Conservation (phyloP, 2,113 vertebrate species). For the Ailuropoda melanoleuca region DNA sequence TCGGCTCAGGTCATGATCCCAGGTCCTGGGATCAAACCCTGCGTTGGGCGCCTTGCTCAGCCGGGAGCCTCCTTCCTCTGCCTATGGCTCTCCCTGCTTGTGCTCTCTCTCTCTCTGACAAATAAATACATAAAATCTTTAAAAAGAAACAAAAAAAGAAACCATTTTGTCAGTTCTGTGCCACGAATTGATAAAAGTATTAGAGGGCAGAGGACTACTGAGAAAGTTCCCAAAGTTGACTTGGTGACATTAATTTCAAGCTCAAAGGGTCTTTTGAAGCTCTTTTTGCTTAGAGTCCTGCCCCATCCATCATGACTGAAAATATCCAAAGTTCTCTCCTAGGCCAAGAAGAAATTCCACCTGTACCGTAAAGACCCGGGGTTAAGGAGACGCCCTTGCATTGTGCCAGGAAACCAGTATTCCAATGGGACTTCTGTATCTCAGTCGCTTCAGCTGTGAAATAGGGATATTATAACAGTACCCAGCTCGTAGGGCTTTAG, state of each 20-base stretch:
- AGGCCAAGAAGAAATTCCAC: neutral
- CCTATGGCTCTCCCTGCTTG: too few relatives aligned
- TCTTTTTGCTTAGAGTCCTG: neutral
- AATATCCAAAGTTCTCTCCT: neutral
- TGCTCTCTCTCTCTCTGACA: too few relatives aligned
- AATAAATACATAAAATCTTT: too few relatives aligned
- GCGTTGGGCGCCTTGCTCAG: too few relatives aligned
- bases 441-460: neutral
- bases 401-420: neutral
- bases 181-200: neutral
- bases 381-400: neutral
- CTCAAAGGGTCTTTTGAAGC: neutral
- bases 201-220: neutral
- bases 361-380: neutral
- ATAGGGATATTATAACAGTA: neutral
- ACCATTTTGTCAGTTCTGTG: neutral
- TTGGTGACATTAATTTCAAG: neutral
- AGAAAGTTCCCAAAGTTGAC: neutral
- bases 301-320: neutral
- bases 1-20: too few relatives aligned
- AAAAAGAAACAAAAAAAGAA: too few relatives aligned
- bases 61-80: too few relatives aligned
- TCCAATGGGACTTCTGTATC: neutral
- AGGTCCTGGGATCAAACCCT: too few relatives aligned
- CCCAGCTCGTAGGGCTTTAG: neutral